Conservation (phyloP, 2,797 vertebrate species). For the Gambelia wislizenii region DNA sequence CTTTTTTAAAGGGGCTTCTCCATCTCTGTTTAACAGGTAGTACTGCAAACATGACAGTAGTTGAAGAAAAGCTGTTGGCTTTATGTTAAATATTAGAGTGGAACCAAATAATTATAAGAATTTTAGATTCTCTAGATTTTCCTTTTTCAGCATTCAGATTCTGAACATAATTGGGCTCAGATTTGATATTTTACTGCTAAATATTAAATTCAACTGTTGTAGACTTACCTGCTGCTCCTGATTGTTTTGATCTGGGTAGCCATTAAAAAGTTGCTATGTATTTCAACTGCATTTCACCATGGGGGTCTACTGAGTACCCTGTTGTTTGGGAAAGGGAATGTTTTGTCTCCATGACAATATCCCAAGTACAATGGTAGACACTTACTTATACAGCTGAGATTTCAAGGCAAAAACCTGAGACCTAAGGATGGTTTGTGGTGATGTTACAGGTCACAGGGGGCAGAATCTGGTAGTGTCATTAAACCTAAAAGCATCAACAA, state of each 20-base stretch:
- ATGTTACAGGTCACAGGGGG: too few relatives aligned
- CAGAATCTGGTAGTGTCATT: too few relatives aligned
- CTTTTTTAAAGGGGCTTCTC: background rate
- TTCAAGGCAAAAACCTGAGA: too few relatives aligned
- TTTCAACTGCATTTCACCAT: background rate
- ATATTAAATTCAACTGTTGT: background rate
- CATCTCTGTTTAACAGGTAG: background rate
- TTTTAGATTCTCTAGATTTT: background rate
- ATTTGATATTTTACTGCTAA: background rate
- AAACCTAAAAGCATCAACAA: too few relatives aligned
- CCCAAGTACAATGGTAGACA: background rate
- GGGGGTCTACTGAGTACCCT: too few relatives aligned
- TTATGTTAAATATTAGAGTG: slow-evolving; percentile 16
- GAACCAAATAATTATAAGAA: background rate
- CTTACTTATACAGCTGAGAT: background rate
- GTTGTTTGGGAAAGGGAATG: background rate
- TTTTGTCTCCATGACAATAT: background rate
- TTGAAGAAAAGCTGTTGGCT: slow-evolving; percentile 39
- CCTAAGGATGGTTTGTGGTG: too few relatives aligned
- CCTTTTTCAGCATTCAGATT: background rate
- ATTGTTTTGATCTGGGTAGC: background rate
- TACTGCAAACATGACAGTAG: slow-evolving; percentile 26
- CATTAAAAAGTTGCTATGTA: background rate
- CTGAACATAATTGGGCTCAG: background rate
- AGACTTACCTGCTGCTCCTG: background rate